Conservation (phyloP, 2,113 vertebrate genomes). For the Sylvietta virens region DNA sequence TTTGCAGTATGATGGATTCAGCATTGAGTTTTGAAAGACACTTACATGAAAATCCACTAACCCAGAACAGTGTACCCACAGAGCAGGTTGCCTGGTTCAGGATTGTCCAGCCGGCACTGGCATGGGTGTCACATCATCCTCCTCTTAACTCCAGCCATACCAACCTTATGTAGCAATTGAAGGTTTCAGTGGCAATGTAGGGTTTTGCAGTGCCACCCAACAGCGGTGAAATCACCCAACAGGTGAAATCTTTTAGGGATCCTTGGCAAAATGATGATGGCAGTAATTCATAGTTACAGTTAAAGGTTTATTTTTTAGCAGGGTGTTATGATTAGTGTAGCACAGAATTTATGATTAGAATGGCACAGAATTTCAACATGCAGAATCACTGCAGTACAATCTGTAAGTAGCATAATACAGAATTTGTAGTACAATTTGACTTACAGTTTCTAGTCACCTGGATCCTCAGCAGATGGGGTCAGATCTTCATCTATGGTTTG, state of each 20-base stretch:
- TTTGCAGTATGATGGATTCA: background rate
- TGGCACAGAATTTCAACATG: background rate
- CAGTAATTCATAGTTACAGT: background rate
- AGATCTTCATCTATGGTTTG: background rate
- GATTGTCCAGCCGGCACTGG: background rate
- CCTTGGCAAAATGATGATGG: background rate
- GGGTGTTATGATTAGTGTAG: background rate
- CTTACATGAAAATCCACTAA: background rate
- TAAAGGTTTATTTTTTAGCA: background rate
- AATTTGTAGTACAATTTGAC: background rate
- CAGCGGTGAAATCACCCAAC: background rate
- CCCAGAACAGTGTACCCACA: background rate
- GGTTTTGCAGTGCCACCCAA: accelerated
- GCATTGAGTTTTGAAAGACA: background rate
- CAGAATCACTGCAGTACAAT: background rate
- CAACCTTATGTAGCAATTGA: background rate
- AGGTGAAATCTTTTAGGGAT: background rate
- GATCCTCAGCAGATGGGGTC: background rate
- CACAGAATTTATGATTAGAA: background rate
- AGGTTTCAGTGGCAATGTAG: background rate
- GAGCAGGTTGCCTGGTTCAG: background rate
- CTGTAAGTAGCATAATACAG: background rate
- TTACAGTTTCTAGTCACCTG: background rate
- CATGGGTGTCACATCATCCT: background rate
- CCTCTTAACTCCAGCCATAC: background rate